Evolutionary conservation across 2,797 vertebrate genomes (phyloP).

Genomic region (Choloepus didactylus): DNA sequence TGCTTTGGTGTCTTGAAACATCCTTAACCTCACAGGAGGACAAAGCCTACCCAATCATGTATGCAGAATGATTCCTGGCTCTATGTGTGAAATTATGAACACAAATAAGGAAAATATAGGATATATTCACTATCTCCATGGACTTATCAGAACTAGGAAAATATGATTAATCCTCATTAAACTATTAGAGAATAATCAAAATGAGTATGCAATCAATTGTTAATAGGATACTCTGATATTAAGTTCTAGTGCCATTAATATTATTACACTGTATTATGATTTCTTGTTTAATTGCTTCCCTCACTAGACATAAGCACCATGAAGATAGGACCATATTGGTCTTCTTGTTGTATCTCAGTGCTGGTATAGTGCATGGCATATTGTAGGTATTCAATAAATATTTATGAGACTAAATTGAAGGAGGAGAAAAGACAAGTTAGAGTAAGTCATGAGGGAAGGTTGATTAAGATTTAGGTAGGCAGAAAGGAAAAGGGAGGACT

Average conservation of each 20-base stretch:
- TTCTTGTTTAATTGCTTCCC: neutral
- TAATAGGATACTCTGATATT: conserved; percentile 7
- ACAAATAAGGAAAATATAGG: neutral
- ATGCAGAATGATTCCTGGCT: neutral
- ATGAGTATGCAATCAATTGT: neutral
- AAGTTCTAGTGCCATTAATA: neutral
- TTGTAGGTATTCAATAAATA: neutral
- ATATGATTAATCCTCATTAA: neutral
- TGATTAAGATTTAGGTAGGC: neutral
- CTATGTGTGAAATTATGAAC: neutral
- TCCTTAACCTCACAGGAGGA: neutral
- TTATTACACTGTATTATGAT: neutral
- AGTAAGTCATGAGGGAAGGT: neutral
- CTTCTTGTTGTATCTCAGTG: neutral
- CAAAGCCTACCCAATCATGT: neutral
- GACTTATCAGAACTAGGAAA: neutral
- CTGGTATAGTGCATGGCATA: neutral
- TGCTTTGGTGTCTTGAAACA: neutral
- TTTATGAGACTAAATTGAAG: neutral
- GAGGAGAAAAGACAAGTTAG: neutral
- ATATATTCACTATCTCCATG: neutral
- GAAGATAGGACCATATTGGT: neutral
- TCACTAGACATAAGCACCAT: neutral
- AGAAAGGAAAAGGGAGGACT: neutral
- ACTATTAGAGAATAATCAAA: conserved; percentile 3